A percentile compares a stretch with the other conserved stretches of the same genome.
Conservation (phyloP, 2,113 vertebrate genomes). For the Megaceryle torquata region DNA sequence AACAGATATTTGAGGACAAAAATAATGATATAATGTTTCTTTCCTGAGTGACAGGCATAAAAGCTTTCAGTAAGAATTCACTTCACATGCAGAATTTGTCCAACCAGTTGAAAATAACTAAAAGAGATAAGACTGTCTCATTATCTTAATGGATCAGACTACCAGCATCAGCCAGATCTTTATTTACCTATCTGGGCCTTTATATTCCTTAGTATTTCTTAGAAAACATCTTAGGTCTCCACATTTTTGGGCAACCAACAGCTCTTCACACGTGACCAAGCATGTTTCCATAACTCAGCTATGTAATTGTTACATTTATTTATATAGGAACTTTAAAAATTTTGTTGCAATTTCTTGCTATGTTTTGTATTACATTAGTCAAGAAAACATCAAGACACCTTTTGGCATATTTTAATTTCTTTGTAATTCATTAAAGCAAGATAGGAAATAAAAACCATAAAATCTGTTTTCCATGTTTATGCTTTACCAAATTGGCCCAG, state of each 20-base stretch:
- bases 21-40: background rate
- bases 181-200: background rate
- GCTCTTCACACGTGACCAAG: background rate
- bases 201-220: background rate
- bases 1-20: background rate
- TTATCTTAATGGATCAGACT: background rate
- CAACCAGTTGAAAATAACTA: background rate
- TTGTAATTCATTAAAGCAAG: background rate
- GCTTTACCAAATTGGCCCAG: background rate
- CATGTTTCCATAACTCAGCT: background rate
- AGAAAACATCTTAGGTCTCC: background rate
- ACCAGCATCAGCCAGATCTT: background rate
- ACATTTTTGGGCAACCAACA: background rate
- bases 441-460: rapidly evolving
- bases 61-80: background rate
- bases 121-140: background rate
- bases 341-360: background rate
- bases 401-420: background rate
- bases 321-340: background rate
- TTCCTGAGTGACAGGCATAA: background rate
- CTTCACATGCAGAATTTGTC: background rate
- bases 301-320: background rate
- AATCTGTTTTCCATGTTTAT: background rate
- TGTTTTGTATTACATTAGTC: background rate
- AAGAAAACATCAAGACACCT: background rate